These are phyloP conservation scores for Drosophila subobscura DNA, from an alignment of 1,140 invertebrate species.

Conservation along the genomic window DNA sequence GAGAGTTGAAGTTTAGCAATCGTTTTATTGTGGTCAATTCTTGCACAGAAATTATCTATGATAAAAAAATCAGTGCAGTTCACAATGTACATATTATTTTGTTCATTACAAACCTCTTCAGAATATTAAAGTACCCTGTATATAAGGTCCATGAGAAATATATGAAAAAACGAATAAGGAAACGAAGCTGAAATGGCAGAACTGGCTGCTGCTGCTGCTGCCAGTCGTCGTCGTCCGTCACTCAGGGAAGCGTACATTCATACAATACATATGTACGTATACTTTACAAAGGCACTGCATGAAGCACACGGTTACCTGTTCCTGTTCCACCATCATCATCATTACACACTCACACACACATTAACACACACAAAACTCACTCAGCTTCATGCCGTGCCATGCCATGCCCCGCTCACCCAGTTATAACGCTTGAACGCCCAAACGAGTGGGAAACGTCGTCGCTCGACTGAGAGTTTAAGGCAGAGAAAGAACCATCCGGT, in stretches of 20 bases:
- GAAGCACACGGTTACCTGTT: conserved; percentile 37
- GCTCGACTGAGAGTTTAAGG: no score
- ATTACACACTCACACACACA: not conserved
- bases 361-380: not conserved
- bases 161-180: conserved; percentile 22
- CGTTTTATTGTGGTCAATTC: no score
- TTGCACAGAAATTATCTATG: no score
- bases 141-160: not conserved
- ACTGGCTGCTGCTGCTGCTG: conserved; percentile 23
- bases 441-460: conserved; percentile 20
- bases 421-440: conserved; percentile 63
- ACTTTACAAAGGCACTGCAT: conserved; percentile 4
- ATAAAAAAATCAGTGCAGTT: no score
- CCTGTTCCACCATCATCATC: conserved; percentile 10
- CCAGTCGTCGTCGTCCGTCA: conserved; percentile 36
- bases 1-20: no score
- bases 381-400: not conserved
- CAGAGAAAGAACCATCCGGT: no score
- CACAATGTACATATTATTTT: no score
- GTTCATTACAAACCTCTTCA: not conserved
- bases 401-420: conserved; percentile 26
- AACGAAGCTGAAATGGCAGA: conserved; percentile 38
- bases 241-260: conserved; percentile 35
- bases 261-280: conserved; percentile 29
- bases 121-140: not conserved